phyloP scores from a whole-genome alignment of 2,113 vertebrate species.

The Ellobius talpinus region DNA sequence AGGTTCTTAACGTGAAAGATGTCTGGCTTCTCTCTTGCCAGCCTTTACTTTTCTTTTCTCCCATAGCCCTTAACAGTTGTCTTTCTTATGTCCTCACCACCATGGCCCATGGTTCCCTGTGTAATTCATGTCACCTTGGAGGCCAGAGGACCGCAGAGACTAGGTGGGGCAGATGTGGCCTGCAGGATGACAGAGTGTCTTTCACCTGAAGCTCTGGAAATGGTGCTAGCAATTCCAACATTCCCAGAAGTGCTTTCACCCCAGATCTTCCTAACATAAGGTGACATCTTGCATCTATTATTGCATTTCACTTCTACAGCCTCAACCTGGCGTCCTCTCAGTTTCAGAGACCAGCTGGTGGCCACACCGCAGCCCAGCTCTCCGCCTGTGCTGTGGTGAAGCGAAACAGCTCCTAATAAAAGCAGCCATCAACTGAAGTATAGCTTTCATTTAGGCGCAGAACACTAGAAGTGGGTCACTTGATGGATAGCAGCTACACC shows the following conservation, averaged over 20 bases:
- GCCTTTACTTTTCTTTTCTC: conserved; percentile 37
- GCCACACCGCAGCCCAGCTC: neutral
- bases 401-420: neutral
- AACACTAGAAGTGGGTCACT: neutral
- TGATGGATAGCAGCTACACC: fast-evolving
- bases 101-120: neutral
- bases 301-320: neutral
- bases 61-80: neutral
- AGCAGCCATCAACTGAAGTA: neutral
- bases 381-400: neutral
- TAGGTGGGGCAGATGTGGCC: neutral
- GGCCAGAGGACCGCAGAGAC: neutral
- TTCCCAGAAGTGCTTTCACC: neutral
- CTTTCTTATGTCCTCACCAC: conserved; percentile 28
- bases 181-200: neutral
- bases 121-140: neutral
- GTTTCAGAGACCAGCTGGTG: conserved; percentile 33
- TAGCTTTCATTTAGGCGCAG: neutral
- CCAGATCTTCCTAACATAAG: neutral
- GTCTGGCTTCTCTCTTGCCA: neutral
- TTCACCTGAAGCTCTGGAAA: neutral
- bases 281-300: neutral
- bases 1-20: neutral
- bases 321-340: neutral
- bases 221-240: neutral